Percentiles rank a stretch among this genome's conserved stretches.
Conservation (phyloP, 1,140 invertebrate species). For the Caerostris darwini region DNA sequence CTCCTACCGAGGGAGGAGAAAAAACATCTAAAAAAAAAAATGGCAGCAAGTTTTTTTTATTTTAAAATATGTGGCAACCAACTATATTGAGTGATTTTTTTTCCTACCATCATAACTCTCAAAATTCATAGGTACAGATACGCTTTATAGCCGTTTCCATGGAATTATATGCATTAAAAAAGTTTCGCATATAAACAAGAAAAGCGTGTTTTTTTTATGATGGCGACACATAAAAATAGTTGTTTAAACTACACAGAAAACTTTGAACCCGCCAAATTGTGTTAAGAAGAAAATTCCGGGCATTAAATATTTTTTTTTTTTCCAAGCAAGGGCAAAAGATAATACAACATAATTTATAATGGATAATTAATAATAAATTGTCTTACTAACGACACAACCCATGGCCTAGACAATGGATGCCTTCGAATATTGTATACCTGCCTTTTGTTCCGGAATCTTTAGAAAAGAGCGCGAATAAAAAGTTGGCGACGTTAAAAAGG, state of each 20-base stretch:
- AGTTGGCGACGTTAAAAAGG: slow-evolving; percentile 54
- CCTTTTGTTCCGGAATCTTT: slow-evolving; percentile 35
- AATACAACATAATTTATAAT: slow-evolving; percentile 64
- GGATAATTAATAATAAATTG: slow-evolving; percentile 71
- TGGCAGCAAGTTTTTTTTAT: neutral
- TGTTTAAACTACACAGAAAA: slow-evolving; percentile 55
- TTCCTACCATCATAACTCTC: neutral
- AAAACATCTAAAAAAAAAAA: neutral
- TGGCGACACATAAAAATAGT: slow-evolving; percentile 38
- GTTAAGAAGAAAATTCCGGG: slow-evolving; percentile 53
- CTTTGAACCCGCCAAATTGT: slow-evolving; percentile 54
- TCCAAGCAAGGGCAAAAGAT: neutral
- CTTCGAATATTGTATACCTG: slow-evolving; percentile 41
- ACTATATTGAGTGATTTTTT: neutral
- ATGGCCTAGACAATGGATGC: slow-evolving; percentile 29
- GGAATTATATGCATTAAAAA: slow-evolving; percentile 63
- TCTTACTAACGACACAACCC: slow-evolving; percentile 36
- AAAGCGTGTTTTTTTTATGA: slow-evolving; percentile 8
- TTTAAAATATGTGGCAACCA: neutral
- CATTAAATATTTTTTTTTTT: slow-evolving; percentile 23
- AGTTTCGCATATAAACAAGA: slow-evolving; percentile 29
- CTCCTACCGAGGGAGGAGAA: neutral
- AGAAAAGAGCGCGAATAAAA: slow-evolving; percentile 17
- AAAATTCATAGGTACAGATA: slow-evolving; percentile 29
- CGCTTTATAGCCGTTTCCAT: slow-evolving; percentile 40